These are phyloP conservation scores for Agrilus planipennis DNA, from an alignment of 1,140 invertebrate species.

Conservation along the genomic window DNA sequence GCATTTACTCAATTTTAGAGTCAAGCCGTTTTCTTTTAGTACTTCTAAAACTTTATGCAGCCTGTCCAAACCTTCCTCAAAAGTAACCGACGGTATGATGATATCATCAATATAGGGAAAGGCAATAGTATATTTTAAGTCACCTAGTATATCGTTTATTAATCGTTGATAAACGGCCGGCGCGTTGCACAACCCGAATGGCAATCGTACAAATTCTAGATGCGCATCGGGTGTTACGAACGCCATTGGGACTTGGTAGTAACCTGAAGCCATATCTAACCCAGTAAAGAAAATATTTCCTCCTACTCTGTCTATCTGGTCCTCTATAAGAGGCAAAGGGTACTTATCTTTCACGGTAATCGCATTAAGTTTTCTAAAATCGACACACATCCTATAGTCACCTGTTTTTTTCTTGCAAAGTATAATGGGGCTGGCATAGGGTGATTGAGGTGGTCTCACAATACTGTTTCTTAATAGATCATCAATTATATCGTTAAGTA, in stretches of 20 bases:
- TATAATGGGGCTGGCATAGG: conserved; percentile 19
- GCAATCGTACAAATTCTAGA: conserved; percentile 31
- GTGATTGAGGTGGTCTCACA: conserved; percentile 14
- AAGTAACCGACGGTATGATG: conserved; percentile 15
- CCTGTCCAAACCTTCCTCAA: conserved; percentile 14
- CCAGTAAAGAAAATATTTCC: conserved; percentile 11
- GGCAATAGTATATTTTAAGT: conserved; percentile 18
- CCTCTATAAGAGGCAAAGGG: conserved; percentile 35
- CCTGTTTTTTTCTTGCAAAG: conserved; percentile 20
- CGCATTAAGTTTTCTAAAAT: conserved; percentile 27
- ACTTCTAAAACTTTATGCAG: conserved; percentile 15
- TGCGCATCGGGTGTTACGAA: conserved; percentile 24
- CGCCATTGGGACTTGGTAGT: conserved; percentile 17
- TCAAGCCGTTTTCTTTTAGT: too few relatives aligned
- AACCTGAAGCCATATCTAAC: conserved; percentile 17
- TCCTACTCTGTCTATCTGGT: conserved; percentile 20
- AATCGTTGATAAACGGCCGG: conserved; percentile 21
- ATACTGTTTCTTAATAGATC: too few relatives aligned
- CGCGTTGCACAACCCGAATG: conserved; percentile 29
- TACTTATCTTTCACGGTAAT: conserved; percentile 9
- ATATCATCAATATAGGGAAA: conserved; percentile 21
- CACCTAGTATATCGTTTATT: conserved; percentile 20
- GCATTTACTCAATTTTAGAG: conserved; percentile 1
- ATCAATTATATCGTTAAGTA: conserved; percentile 14
- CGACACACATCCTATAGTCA: conserved; percentile 17